Evolutionary conservation across 2,888 invertebrate genomes (phyloP).

Genomic region (Piscicola geometra): DNA sequence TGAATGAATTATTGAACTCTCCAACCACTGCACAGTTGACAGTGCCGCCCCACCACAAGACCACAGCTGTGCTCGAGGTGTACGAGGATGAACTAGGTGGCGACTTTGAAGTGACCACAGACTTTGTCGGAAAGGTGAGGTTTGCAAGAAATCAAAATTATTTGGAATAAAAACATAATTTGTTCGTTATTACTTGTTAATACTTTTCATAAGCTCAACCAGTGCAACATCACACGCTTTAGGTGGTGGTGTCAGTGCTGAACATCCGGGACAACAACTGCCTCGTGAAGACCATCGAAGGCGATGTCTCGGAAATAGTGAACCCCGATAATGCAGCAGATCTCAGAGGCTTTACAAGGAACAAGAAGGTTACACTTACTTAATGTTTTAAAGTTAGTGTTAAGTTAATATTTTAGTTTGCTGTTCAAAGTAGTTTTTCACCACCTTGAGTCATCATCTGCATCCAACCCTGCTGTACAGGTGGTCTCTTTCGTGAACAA

Average conservation of each 20-base stretch:
- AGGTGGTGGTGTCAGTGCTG: constrained; percentile 41
- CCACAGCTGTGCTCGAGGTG: constrained; percentile 57
- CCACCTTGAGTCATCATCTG: too few relatives aligned
- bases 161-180: not conserved
- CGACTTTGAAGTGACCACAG: constrained; percentile 53
- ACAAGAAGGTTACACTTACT: constrained; percentile 41
- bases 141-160: not conserved
- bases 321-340: constrained; percentile 37
- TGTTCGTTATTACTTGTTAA: not conserved
- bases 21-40: constrained; percentile 46
- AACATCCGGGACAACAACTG: constrained; percentile 44
- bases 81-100: constrained; percentile 57
- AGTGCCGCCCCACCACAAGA: constrained; percentile 52
- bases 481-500: constrained; percentile 45
- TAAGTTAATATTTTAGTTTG: too few relatives aligned
- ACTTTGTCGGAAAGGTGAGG: constrained; percentile 47
- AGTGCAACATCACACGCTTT: not conserved
- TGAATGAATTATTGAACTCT: too few relatives aligned
- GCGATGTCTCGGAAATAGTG: constrained; percentile 49
- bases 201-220: not conserved
- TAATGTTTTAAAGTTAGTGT: too few relatives aligned
- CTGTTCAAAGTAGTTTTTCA: too few relatives aligned
- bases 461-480: too few relatives aligned
- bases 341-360: constrained; percentile 40
- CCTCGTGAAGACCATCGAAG: constrained; percentile 46